Evolutionary conservation across 1,140 invertebrate genomes (phyloP).

Genomic region (Drosophila sulfurigaster): DNA sequence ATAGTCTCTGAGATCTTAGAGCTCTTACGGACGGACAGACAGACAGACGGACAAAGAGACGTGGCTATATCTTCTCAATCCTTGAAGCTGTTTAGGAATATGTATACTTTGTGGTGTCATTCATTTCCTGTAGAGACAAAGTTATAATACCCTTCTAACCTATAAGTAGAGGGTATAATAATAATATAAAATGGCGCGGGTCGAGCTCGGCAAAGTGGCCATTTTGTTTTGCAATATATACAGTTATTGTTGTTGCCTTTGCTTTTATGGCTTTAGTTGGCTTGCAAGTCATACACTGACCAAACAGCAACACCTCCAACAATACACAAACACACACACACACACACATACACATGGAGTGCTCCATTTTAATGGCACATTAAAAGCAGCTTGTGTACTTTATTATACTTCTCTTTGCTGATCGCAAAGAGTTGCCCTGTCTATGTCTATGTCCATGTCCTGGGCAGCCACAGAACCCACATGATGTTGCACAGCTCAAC

Average conservation of each 20-base stretch:
- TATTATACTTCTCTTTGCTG: conserved; percentile 30
- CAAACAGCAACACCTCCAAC: conserved; percentile 48
- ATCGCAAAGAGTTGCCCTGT: conserved; percentile 32
- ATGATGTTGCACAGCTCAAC: conserved; percentile 67
- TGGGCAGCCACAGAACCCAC: conserved; percentile 48
- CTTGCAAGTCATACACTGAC: conserved; percentile 57
- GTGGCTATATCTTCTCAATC: no score
- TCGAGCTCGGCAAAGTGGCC: conserved; percentile 54
- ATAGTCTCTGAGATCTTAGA: no score
- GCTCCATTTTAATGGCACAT: conserved; percentile 74
- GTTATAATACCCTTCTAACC: no score
- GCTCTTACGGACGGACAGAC: no score
- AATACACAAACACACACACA: conserved; percentile 18
- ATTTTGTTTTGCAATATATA: conserved; percentile 78
- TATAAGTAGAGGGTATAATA: conserved; percentile 32
- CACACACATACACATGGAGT: conserved; percentile 15
- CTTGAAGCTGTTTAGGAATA: no score
- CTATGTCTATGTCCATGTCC: no score
- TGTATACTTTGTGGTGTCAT: no score
- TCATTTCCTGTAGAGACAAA: no score
- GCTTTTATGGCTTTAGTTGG: conserved; percentile 74
- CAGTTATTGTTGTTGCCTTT: conserved; percentile 30
- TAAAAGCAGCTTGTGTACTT: conserved; percentile 76
- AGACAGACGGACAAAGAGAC: no score
- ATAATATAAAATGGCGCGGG: conserved; percentile 72